Percentiles rank a stretch among this genome's conserved stretches.
phyloP scores from a whole-genome alignment of 2,113 vertebrate species.

The Etia nguti region DNA sequence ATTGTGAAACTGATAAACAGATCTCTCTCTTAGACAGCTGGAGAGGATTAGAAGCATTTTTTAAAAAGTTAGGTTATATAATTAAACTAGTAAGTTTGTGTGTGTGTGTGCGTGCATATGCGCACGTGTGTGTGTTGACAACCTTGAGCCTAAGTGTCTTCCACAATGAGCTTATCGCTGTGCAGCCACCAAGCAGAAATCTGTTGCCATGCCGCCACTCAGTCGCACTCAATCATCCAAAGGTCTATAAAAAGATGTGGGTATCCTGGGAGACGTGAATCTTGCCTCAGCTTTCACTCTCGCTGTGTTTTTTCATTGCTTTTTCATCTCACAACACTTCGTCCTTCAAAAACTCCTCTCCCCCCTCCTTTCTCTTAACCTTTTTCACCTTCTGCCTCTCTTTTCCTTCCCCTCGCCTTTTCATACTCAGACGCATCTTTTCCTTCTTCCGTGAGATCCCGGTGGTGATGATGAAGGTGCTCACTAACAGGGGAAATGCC shows the following conservation, averaged over 20 bases:
- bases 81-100: not conserved
- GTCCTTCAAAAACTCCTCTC: constrained; percentile 1
- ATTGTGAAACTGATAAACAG: not conserved
- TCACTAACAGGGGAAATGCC: constrained; percentile 47
- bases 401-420: not conserved
- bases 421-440: not conserved
- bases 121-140: not conserved
- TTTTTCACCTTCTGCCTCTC: not conserved
- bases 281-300: constrained; percentile 50
- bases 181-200: constrained; percentile 44
- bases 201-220: constrained; percentile 69
- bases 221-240: constrained; percentile 57
- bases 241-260: constrained; percentile 70
- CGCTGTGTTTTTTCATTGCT: not conserved
- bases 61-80: not conserved
- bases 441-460: constrained; percentile 21
- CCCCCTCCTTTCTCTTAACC: not conserved
- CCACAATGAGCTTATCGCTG: constrained; percentile 28
- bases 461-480: constrained; percentile 37
- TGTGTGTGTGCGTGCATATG: not conserved
- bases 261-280: constrained; percentile 69
- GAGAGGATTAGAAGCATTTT: not conserved
- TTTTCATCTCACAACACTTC: constrained; percentile 13
- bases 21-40: not conserved
- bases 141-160: constrained; percentile 25